Conservation (phyloP, 2,888 invertebrate genomes). For the Oxycera nigricornis region DNA sequence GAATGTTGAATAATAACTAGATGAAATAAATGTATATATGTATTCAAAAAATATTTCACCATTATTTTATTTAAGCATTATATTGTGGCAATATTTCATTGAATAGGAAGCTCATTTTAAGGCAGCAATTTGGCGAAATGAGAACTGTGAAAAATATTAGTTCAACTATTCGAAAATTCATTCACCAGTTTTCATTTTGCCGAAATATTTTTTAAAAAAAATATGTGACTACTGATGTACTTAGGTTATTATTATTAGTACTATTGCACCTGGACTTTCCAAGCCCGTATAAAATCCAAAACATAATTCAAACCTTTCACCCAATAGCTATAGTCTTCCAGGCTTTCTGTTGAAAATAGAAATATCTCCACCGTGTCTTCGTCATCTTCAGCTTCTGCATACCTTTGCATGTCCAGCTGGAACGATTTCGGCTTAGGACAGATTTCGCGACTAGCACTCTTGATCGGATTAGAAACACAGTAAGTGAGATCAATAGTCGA, state of each 20-base stretch:
- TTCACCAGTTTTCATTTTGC: too few relatives aligned
- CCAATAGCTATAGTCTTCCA: conserved; percentile 63
- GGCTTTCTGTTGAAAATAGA: conserved; percentile 63
- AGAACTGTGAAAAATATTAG: too few relatives aligned
- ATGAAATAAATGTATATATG: conserved; percentile 30
- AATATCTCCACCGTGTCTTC: conserved; percentile 51
- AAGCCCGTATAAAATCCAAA: conserved; percentile 60
- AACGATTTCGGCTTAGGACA: conserved; percentile 64
- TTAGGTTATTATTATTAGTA: neutral
- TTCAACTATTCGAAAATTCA: too few relatives aligned
- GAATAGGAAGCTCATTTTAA: conserved; percentile 10
- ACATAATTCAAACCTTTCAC: conserved; percentile 62
- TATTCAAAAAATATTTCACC: conserved; percentile 14
- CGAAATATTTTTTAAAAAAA: neutral
- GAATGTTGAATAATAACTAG: conserved; percentile 30
- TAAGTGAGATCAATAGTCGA: conserved; percentile 60
- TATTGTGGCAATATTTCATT: neutral
- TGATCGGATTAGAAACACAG: conserved; percentile 55
- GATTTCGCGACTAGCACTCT: conserved; percentile 59
- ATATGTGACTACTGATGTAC: neutral
- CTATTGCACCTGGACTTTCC: conserved; percentile 55
- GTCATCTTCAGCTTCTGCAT: conserved; percentile 10
- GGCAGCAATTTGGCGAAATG: neutral
- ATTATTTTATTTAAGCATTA: neutral
- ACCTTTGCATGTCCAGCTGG: conserved; percentile 53